Evolutionary conservation across 2,888 invertebrate species (phyloP), one percentile per base, ranked within the genome.

Genomic region (Tipula confusa): DNA sequence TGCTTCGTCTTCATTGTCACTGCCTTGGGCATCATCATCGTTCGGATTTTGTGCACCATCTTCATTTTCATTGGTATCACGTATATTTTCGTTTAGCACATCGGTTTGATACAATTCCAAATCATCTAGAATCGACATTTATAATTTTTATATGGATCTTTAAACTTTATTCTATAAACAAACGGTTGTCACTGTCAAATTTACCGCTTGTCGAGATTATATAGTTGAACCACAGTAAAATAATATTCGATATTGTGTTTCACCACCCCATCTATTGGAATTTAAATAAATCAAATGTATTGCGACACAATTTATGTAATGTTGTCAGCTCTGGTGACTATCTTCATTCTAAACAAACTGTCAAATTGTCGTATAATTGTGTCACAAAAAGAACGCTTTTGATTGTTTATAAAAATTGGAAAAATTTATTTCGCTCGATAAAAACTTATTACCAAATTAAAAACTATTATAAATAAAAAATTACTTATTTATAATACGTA

Each of bases 21-120:
- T 90, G 84, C 89, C 90, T 15, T 90, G 90, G 84, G 88, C 90
- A 79, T 91, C 91, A 81, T 87, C 87, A 24, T 79, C 83, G 24
- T 24, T 64, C 3, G 9, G 24, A 64, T 24, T 24, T 13, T 33
- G 33, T 9, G 0, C 24, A 3, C 18, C 18, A 18, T 18, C 18
- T n/a, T 82, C 82, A 83, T 91, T 92, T 1, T 91, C 90, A 86
- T 91, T 91, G 79, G 87, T 86, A 36, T 86, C 87, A 29, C 86
- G 85, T 9, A 88, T 84, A 84, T 89, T 88, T 9, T 86, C 87
- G 84, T 89, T 88, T 13, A 89, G 85, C 5, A 88, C 85, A 85
- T 88, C 88, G 33, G 87, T 86, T 85, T 88, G 88, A 36, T 87
- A 87, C 36, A 84, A 84, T 29, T 84, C 83, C 80, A 83, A 36